phyloP scores from a whole-genome alignment of 2,797 vertebrate genomes.

The Alectoris magna region DNA sequence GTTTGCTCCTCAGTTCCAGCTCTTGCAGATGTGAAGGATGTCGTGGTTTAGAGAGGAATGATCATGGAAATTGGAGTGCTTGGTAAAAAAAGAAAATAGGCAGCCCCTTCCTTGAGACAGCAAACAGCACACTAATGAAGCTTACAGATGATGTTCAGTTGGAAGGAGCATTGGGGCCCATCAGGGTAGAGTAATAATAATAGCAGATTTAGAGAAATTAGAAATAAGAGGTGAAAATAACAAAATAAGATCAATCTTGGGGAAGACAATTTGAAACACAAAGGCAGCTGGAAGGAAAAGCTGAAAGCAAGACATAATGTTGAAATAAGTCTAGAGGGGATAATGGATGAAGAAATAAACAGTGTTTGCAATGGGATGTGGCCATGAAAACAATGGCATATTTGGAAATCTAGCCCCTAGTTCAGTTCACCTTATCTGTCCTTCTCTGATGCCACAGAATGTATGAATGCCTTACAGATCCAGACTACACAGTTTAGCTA shows the following conservation, averaged over 20 bases:
- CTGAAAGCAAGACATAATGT: conserved; percentile 1
- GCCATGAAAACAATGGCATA: background rate
- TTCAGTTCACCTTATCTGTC: background rate
- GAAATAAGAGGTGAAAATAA: conserved; percentile 60
- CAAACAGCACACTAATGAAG: conserved; percentile 33
- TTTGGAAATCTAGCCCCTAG: background rate
- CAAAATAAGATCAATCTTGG: conserved; percentile 56
- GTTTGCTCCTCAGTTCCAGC: background rate
- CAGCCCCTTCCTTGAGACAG: background rate
- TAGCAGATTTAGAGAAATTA: conserved; percentile 48
- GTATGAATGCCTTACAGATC: background rate
- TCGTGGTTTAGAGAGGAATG: background rate
- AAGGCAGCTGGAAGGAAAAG: conserved; percentile 43
- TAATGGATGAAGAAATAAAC: conserved; percentile 38
- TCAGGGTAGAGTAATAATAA: conserved; percentile 35
- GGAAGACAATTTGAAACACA: conserved; percentile 43
- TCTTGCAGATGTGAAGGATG: background rate
- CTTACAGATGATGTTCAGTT: conserved; percentile 32
- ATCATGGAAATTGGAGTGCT: background rate
- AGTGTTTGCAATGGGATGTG: background rate
- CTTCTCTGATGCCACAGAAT: background rate
- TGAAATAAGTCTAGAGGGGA: conserved; percentile 29
- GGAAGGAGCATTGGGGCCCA: background rate
- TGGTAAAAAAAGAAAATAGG: background rate
- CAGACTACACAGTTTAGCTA: background rate